phyloP scores from a whole-genome alignment of 2,113 vertebrate genomes.

The zebrafish (Danio rerio) region GRCz12tu NC_133179.1:7040001-7040500 shows the following conservation, averaged over 20 bases:
- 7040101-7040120: no score
- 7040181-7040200: background rate
- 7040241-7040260: no score
- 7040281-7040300: background rate
- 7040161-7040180: no score
- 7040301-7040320: background rate
- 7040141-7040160: no score
- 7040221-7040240: no score
- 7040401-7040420: background rate
- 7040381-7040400: background rate
- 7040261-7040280: background rate
- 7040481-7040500: no score
- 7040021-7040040: constrained; percentile 71
- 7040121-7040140: no score
- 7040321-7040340: background rate
- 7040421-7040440: no score
- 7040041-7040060: constrained; percentile 53
- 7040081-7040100: background rate
- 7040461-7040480: background rate
- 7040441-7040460: background rate
- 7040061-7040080: constrained; percentile 26
- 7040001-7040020: constrained; percentile 66
- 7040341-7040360: background rate
- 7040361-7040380: background rate
- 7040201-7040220: no score